Percentiles rank a stretch among this genome's conserved stretches.
These are phyloP conservation scores for Harpalus rubripes DNA, from an alignment of 2,888 invertebrate genomes.

Conservation along the genomic window DNA sequence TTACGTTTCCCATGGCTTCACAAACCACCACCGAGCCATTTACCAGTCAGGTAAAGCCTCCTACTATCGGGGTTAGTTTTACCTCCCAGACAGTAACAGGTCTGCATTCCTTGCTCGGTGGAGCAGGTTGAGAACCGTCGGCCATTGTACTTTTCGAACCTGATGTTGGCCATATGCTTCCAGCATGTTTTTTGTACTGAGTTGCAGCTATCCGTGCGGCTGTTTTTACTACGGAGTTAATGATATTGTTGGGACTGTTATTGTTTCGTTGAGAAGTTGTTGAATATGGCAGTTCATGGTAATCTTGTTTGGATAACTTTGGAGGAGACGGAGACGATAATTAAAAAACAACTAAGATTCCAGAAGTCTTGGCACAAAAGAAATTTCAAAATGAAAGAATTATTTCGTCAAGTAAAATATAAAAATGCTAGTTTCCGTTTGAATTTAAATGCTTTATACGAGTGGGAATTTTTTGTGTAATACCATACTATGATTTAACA, in stretches of 20 bases:
- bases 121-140: constrained; percentile 40
- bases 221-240: constrained; percentile 53
- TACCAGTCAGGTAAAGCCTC: constrained; percentile 40
- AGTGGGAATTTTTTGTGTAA: no score
- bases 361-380: not conserved
- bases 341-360: constrained; percentile 8
- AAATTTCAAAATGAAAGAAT: not conserved
- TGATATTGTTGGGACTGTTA: constrained; percentile 61
- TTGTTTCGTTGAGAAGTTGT: constrained; percentile 45
- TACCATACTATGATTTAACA: no score
- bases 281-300: constrained; percentile 26
- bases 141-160: constrained; percentile 41
- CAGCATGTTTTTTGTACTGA: constrained; percentile 50
- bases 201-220: constrained; percentile 40
- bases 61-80: not conserved
- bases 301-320: constrained; percentile 13
- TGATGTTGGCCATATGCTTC: constrained; percentile 64
- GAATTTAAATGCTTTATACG: no score
- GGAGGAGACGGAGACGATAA: not conserved
- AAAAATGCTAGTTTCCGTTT: no score
- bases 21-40: not conserved
- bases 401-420: no score
- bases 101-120: constrained; percentile 25
- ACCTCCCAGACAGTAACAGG: constrained; percentile 41
- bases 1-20: constrained; percentile 39